Evolutionary conservation across 2,113 vertebrate species (phyloP).

Genomic region (Nothocercus nigrocapillus): DNA sequence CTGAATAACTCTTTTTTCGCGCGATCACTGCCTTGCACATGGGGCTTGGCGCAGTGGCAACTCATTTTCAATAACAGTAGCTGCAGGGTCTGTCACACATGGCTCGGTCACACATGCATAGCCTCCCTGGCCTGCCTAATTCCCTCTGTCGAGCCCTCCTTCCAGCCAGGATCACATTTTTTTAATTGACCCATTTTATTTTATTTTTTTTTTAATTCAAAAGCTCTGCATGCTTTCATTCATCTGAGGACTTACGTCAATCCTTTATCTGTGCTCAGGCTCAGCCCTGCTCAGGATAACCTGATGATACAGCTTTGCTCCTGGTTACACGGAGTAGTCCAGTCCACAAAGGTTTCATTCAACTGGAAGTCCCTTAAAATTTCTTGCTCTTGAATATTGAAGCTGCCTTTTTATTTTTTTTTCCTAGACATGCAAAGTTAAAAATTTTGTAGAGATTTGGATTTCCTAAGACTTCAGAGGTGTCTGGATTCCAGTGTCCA

Average conservation of each 20-base stretch:
- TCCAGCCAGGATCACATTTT: neutral
- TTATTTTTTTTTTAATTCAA: neutral
- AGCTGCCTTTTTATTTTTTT: neutral
- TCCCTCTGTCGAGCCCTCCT: neutral
- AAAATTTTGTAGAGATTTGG: neutral
- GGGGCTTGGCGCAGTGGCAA: neutral
- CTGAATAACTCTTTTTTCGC: neutral
- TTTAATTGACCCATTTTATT: neutral
- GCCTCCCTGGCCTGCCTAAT: neutral
- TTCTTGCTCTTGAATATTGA: neutral
- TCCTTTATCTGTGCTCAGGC: neutral
- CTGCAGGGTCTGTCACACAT: neutral
- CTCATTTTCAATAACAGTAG: neutral
- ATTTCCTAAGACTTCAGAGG: neutral
- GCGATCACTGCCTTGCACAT: neutral
- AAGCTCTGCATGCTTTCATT: constrained; percentile 1
- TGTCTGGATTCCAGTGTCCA: neutral
- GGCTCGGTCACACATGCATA: fast-evolving
- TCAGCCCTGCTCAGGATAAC: neutral
- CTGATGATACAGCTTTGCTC: neutral
- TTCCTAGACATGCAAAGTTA: neutral
- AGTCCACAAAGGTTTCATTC: neutral
- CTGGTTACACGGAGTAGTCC: neutral
- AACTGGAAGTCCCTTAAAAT: neutral
- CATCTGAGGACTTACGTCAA: constrained; percentile 19